Evolutionary conservation across 2,797 vertebrate species (phyloP), one percentile per base, ranked within the genome.

Genomic region (Myotis findleyi): DNA sequence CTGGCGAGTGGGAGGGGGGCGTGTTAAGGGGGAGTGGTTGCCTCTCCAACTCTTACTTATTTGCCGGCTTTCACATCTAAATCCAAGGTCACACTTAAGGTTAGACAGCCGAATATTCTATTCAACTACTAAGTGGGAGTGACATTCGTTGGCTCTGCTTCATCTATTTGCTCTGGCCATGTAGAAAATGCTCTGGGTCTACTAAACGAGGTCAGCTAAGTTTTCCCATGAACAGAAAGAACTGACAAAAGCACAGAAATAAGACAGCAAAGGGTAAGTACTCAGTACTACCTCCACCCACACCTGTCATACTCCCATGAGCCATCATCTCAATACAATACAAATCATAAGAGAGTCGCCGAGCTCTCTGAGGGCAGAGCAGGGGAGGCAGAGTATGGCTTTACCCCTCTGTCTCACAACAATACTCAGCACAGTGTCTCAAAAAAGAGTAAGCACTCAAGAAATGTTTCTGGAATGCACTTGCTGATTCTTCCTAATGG

Each of bases 371-470:
- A 90, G 51, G 81, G 75, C 72, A 93, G 87, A 82, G 62, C 20
- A 20, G 33, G 47, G 33, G 53, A 53, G 53, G 49, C 47, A 53
- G 87, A 76, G 76, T n/a, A 38, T 64, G 55, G 36, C 59, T 91
- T 51, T 33, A 53, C 51, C 81, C 73, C 76, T 72, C 71, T 72
- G 33, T 82, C 80, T 89, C 47, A 1, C 87, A 89, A 33, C 3
- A 27, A 89, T 64, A 91, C 77, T 95, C 86, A 93, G 93, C 91
- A 95, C 96, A 97, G 96, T 91, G 89, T 97, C 93, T 97, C 92
- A 73, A 96, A 95, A 96, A 75, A 83, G 33, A 93, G 94, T 86
- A 96, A 80, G 95, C 94, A 95, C 95, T 95, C 95, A 96, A 97
- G 95, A 97, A 95, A 95, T 96, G 95, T 93, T 97, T 89, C 80